Evolutionary conservation across 2,888 invertebrate species (phyloP), one percentile per base, ranked within the genome.

Genomic region (Plusia festucae): DNA sequence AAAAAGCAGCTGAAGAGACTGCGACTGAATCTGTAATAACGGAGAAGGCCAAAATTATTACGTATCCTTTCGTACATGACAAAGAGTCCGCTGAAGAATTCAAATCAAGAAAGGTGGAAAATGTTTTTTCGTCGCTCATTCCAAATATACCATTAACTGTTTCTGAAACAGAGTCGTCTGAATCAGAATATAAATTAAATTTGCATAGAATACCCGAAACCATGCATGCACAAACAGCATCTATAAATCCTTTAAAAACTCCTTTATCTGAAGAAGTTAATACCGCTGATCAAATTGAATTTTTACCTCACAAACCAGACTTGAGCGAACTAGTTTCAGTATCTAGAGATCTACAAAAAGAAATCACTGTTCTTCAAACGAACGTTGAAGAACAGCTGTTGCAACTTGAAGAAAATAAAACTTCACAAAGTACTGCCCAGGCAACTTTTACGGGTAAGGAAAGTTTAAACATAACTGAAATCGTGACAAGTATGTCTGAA

Each of bases 91-190:
- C 71, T 2, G 84, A 86, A 70, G 83, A 88, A 30, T 93, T 88
- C 82, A 56, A 57, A 16, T 78, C 78, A 16, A 88, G 82, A 70
- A 87, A 86, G 72, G 70, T 89, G 0, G 90, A 93, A 83, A 83
- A 76, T 65, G 94, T 96, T n/a, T 86, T 85, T 62, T 88, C 95
- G 24, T 92, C 91, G 1, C 92, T 96, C 65, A 95, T 96, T 74
- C 95, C 96, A 1, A 96, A 97, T 78, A 94, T 96, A 76, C 94
- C 97, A 62, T 75, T 97, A 58, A 94, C 96, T 71, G 87, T 97
- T 5, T 95, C 92, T 59, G 96, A 97, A 88, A 96, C 96, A 0
- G 96, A 97, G 82, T 88, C 93, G 0, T 93, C 96, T 40, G 97
- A 98, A 89, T 96, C 95, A 72, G 98, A 97, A 91, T 95, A 94